Conservation (phyloP, 2,797 vertebrate genomes). For the Corythornis leucogaster region DNA sequence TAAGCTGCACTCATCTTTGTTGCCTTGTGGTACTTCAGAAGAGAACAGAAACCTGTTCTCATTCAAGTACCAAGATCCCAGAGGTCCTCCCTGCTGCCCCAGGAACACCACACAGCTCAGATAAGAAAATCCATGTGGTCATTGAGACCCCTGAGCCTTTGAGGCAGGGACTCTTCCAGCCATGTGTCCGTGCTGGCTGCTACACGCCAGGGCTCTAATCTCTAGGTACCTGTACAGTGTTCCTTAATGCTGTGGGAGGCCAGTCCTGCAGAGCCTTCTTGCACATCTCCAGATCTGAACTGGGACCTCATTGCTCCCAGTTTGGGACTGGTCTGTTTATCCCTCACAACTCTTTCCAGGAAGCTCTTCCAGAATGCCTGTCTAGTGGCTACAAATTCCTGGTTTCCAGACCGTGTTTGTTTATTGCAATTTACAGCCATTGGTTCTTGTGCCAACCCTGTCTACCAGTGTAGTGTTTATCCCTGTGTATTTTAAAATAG, state of each 20-base stretch:
- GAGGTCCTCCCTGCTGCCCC: accelerated
- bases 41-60: accelerated
- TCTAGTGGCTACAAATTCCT: not conserved
- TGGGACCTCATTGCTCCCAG: not conserved
- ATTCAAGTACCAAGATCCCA: accelerated
- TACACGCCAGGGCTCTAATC: accelerated
- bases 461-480: not conserved
- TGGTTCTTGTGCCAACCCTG: not conserved
- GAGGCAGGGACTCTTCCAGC: not conserved
- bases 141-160: not conserved
- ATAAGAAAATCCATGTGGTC: accelerated
- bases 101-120: not conserved
- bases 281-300: not conserved
- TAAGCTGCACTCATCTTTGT: not conserved
- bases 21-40: not conserved
- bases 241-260: accelerated
- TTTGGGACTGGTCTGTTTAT: not conserved
- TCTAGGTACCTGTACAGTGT: not conserved
- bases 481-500: not conserved
- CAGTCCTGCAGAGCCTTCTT: not conserved
- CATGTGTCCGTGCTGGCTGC: accelerated
- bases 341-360: not conserved
- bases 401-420: not conserved
- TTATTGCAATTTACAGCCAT: not conserved
- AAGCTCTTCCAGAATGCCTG: not conserved